Conservation (phyloP, 2,888 invertebrate genomes). For the Colostygia pectinataria region DNA sequence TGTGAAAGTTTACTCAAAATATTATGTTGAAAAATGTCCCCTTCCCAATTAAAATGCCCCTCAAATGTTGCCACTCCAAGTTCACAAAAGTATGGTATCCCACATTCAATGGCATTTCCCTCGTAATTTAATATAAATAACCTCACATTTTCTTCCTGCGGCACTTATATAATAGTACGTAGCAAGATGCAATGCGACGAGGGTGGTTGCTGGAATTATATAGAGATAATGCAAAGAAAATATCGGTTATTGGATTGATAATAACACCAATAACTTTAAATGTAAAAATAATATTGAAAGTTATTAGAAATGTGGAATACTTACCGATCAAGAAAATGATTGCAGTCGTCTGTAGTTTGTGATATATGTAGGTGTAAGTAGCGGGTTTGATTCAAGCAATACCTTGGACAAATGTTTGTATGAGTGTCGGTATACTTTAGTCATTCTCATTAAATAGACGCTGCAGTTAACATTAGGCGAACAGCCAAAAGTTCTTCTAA, state of each 20-base stretch:
- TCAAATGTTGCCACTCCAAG: constrained; percentile 14
- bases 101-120: constrained; percentile 37
- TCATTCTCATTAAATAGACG: too few relatives aligned
- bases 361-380: too few relatives aligned
- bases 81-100: constrained; percentile 10
- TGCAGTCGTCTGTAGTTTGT: too few relatives aligned
- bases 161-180: constrained; percentile 56
- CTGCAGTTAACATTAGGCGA: too few relatives aligned
- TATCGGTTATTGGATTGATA: neutral
- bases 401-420: too few relatives aligned
- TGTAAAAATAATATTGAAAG: too few relatives aligned
- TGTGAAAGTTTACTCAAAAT: neutral
- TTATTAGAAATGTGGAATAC: too few relatives aligned
- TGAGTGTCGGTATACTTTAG: too few relatives aligned
- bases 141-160: constrained; percentile 56
- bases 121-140: constrained; percentile 73
- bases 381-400: too few relatives aligned
- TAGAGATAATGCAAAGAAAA: constrained; percentile 41
- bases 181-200: constrained; percentile 47
- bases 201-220: constrained; percentile 42
- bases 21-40: constrained; percentile 3
- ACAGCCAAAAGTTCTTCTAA: too few relatives aligned
- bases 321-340: too few relatives aligned
- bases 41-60: constrained; percentile 13
- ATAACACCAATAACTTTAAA: too few relatives aligned